phyloP scores from a whole-genome alignment of 2,797 vertebrate genomes.

The Tamandua tetradactyla region DNA sequence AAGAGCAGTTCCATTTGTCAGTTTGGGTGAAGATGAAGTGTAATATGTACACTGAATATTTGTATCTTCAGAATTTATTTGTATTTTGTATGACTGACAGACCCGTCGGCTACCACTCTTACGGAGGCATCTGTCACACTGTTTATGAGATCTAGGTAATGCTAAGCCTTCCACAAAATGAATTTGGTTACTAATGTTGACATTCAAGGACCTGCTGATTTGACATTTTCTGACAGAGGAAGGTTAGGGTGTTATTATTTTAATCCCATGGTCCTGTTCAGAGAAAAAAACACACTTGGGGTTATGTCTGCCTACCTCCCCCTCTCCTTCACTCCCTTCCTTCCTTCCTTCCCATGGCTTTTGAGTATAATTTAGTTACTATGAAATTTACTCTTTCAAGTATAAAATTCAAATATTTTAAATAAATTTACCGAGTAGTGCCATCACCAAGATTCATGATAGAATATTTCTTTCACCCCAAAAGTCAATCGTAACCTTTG shows the following conservation, averaged over 20 bases:
- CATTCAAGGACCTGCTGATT: not conserved
- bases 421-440: not conserved
- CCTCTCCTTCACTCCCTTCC: rapidly evolving
- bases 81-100: not conserved
- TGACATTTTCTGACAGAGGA: not conserved
- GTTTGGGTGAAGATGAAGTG: not conserved
- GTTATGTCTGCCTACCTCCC: not conserved
- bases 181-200: not conserved
- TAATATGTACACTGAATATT: not conserved
- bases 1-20: not conserved
- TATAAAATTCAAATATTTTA: not conserved
- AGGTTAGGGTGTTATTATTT: not conserved
- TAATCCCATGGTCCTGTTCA: not conserved
- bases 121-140: not conserved
- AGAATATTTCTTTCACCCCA: not conserved
- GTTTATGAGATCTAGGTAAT: not conserved
- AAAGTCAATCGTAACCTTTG: not conserved
- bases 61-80: not conserved
- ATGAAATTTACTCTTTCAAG: not conserved
- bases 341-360: not conserved
- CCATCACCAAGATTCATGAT: not conserved
- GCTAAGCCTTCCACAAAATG: not conserved
- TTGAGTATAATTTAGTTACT: not conserved
- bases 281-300: not conserved
- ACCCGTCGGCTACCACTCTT: not conserved